A percentile compares a stretch with the other conserved stretches of the same genome.
These are phyloP conservation scores for human DNA, from an alignment of 2,113 vertebrate species.

Conservation along the genomic window DNA sequence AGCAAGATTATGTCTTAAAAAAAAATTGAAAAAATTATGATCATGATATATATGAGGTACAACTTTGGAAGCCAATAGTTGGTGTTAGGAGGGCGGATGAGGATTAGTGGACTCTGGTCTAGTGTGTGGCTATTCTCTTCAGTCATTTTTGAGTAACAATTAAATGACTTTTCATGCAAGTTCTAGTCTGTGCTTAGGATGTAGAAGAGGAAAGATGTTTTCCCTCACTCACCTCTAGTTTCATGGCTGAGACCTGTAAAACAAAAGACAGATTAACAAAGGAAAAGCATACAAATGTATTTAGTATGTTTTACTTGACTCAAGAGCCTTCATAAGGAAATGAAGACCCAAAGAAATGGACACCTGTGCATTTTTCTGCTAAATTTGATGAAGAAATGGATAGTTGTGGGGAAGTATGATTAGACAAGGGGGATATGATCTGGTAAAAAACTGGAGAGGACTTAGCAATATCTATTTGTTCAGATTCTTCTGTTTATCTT, in stretches of 20 bases:
- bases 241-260: background rate
- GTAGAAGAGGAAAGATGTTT: background rate
- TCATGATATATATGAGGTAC: background rate
- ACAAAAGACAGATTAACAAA: background rate
- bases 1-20: too few species aligned
- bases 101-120: background rate
- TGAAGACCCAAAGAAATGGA: background rate
- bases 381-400: background rate
- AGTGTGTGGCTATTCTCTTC: background rate
- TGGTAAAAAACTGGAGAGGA: background rate
- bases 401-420: background rate
- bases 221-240: background rate
- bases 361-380: background rate
- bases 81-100: background rate
- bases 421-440: background rate
- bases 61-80: background rate
- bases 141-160: conserved; percentile 16
- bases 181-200: background rate
- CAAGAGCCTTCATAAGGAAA: background rate
- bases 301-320: too few species aligned
- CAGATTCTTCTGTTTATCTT: background rate
- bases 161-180: background rate
- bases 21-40: too few species aligned
- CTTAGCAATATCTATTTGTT: background rate
- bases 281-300: background rate